Evolutionary conservation across 1,140 invertebrate species (phyloP).

Genomic region (Helicorthomorpha holstii): DNA sequence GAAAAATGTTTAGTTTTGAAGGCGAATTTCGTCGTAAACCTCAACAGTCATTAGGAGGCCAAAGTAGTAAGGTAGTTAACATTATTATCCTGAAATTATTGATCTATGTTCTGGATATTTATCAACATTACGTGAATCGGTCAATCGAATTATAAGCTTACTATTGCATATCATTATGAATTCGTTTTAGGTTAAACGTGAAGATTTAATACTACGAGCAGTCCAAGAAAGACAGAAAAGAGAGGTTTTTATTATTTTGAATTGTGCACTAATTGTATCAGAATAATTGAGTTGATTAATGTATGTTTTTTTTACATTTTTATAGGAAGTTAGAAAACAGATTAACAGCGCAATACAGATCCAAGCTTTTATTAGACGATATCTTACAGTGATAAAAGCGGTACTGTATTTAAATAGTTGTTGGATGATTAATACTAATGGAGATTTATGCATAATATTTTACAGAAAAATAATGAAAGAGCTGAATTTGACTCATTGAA

Average conservation of each 20-base stretch:
- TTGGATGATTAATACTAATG: background rate
- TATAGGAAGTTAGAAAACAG: constrained; percentile 32
- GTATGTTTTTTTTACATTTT: constrained; percentile 9
- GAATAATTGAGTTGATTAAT: background rate
- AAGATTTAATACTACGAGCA: constrained; percentile 55
- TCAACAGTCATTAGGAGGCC: constrained; percentile 74
- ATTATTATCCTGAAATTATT: background rate
- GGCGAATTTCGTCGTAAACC: constrained; percentile 75
- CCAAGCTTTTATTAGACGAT: constrained; percentile 61
- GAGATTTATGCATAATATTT: constrained; percentile 8
- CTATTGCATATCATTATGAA: background rate
- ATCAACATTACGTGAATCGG: background rate
- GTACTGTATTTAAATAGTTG: constrained; percentile 26
- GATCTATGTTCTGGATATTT: background rate
- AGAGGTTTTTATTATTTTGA: constrained; percentile 37
- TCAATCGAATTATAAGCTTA: background rate
- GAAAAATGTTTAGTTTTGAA: constrained; percentile 57
- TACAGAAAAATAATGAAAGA: constrained; percentile 30
- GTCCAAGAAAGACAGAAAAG: constrained; percentile 68
- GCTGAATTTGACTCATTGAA: constrained; percentile 39
- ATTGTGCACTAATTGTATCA: background rate
- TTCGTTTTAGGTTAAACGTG: constrained; percentile 38
- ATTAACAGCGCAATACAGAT: constrained; percentile 51
- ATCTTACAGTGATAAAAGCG: constrained; percentile 42
- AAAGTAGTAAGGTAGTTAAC: constrained; percentile 41